Percentiles rank a stretch among this genome's conserved stretches.
Conservation (phyloP, 2,797 vertebrate genomes). For the Oryzias dopingdopingensis region DNA sequence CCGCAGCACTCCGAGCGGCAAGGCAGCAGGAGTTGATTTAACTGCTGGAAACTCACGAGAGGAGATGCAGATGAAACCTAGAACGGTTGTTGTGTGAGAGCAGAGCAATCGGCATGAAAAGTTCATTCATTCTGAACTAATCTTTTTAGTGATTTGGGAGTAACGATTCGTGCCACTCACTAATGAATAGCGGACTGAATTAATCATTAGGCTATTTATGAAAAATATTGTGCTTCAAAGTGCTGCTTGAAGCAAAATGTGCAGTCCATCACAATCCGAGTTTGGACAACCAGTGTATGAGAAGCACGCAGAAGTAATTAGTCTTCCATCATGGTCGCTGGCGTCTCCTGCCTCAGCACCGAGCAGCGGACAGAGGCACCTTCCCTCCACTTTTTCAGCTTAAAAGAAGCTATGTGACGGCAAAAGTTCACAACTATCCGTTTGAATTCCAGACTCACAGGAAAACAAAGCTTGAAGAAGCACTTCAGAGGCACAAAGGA, state of each 20-base stretch:
- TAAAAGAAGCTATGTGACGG: constrained; percentile 36
- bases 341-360: constrained; percentile 20
- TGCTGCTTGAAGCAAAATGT: constrained; percentile 19
- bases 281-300: constrained; percentile 6
- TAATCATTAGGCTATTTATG: constrained; percentile 45
- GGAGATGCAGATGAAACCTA: constrained; percentile 20
- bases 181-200: constrained; percentile 36
- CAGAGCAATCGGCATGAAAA: constrained; percentile 26
- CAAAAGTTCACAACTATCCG: constrained; percentile 31
- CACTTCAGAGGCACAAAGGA: constrained; percentile 38
- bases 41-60: constrained; percentile 28
- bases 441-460: constrained; percentile 56
- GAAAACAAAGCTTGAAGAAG: constrained; percentile 54
- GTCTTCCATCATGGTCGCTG: constrained; percentile 37
- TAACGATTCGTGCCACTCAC: constrained; percentile 39
- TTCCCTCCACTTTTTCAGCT: constrained; percentile 7
- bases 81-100: constrained; percentile 29
- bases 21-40: constrained; percentile 22
- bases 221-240: constrained; percentile 25
- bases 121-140: constrained; percentile 44
- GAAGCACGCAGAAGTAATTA: constrained; percentile 28
- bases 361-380: constrained; percentile 36
- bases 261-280: constrained; percentile 18
- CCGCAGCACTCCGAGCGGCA: constrained; percentile 27
- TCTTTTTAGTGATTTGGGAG: constrained; percentile 48